phyloP scores from a whole-genome alignment of 2,797 vertebrate genomes.

The Artibeus lituratus region DNA sequence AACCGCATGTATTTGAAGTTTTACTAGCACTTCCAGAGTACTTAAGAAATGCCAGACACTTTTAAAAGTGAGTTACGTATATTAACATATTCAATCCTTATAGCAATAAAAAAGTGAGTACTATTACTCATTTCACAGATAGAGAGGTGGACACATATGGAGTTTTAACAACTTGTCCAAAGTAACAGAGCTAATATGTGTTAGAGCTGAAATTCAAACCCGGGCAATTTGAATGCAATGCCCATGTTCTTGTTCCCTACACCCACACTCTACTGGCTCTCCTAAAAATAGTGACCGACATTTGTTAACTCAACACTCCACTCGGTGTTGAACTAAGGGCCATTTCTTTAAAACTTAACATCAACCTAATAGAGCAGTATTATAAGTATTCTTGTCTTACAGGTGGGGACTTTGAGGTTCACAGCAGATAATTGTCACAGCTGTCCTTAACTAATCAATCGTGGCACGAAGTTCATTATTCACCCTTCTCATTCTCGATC shows the following conservation, averaged over 20 bases:
- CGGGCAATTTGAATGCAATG: fast-evolving
- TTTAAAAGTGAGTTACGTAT: not conserved
- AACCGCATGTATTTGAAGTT: not conserved
- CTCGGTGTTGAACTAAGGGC: not conserved
- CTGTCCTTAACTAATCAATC: not conserved
- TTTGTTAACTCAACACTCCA: not conserved
- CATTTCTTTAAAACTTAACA: not conserved
- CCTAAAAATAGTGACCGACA: not conserved
- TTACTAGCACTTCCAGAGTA: not conserved
- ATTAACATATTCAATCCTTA: not conserved
- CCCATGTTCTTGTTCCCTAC: not conserved
- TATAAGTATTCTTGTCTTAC: not conserved
- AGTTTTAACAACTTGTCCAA: not conserved
- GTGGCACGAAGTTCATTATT: not conserved
- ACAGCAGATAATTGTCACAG: not conserved
- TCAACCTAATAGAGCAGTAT: not conserved
- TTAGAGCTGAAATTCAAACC: not conserved
- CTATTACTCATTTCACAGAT: not conserved
- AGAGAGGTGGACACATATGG: not conserved
- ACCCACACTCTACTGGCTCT: not conserved
- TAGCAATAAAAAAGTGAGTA: not conserved
- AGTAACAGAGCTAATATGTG: not conserved
- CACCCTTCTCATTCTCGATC: not conserved
- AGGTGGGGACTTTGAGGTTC: not conserved
- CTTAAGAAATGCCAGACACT: not conserved